Evolutionary conservation across 2,888 invertebrate genomes (phyloP), one percentile per base, ranked within the genome.

Genomic region (Vanessa cardui): DNA sequence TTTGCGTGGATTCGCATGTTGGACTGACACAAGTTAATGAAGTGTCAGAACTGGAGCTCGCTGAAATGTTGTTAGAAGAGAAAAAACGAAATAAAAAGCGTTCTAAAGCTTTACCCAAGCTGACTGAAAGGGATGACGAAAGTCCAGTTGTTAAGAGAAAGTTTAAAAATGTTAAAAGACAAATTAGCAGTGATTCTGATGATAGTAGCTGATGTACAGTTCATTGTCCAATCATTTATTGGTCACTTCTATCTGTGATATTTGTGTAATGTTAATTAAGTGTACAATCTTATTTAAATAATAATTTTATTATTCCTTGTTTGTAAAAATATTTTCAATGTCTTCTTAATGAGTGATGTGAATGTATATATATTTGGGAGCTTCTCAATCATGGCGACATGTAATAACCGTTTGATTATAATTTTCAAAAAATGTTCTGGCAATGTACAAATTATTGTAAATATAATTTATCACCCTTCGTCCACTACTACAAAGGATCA

Each of bases 1-100:
- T 95, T 82, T 95, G 95, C 79, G 94, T 94, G 0, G 93, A 93
- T 62, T 94, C 93, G 26, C 94, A 95, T 77, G 93, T 94, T 44
- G 93, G 88, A 63, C 80, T 88, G 64, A 89, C 87, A 54, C 89
- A 88, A 84, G 86, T 75, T 0, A 84, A 86, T 58, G 92, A 93
- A 75, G 84, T 92, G 76, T 94, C 90, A 0, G 93, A 94, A 71
- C 83, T 96, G 70, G 96, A 96, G 79, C 80, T 94, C 59, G 95
- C 95, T 0, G 96, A 96, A 84, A 92, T 94, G 69, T 83, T 94
- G 49, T 87, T 94, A 82, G 81, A 88, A 81, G 72, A 83, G 61
- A 78, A 83, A 74, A 78, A 80, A 61, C 84, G 75, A 70, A 58
- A 70, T 0, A 84, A 79, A 71, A 86, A 56, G 78, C 71, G 21